phyloP scores from a whole-genome alignment of 2,113 vertebrate species.

The Pyxicephalus adspersus region DNA sequence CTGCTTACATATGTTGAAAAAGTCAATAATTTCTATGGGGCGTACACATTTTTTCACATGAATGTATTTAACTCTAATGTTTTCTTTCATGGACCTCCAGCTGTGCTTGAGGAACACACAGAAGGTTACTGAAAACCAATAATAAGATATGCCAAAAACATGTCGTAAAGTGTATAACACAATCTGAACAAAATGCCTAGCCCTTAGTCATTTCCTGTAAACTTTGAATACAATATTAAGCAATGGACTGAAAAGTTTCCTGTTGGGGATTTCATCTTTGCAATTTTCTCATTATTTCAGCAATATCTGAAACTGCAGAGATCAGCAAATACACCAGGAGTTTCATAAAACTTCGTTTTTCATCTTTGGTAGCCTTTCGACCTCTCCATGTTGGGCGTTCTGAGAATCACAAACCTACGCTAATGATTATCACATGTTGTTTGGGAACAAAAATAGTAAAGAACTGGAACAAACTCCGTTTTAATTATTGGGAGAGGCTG shows the following conservation, averaged over 20 bases:
- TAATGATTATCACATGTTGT: slow-evolving; percentile 13
- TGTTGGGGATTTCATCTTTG: neutral
- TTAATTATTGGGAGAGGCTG: neutral
- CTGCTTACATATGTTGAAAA: too few species aligned
- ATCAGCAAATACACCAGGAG: neutral
- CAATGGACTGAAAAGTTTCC: neutral
- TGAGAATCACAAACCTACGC: neutral
- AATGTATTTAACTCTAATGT: neutral
- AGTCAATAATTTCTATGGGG: too few species aligned
- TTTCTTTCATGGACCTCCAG: neutral
- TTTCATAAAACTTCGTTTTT: neutral
- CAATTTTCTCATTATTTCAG: slow-evolving; percentile 21
- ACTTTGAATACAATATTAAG: slow-evolving; percentile 8
- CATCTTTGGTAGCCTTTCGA: neutral
- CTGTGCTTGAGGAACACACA: neutral
- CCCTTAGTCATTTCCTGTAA: slow-evolving; percentile 24
- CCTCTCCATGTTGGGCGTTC: neutral
- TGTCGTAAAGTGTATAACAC: neutral
- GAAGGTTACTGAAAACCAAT: slow-evolving; percentile 13
- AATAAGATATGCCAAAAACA: slow-evolving; percentile 4
- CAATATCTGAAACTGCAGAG: slow-evolving; percentile 13
- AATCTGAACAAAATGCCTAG: neutral
- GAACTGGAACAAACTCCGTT: neutral
- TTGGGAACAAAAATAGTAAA: neutral
- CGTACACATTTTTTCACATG: too few species aligned